Conservation (phyloP, 2,797 vertebrate species). For the Crypturellus tataupa region DNA sequence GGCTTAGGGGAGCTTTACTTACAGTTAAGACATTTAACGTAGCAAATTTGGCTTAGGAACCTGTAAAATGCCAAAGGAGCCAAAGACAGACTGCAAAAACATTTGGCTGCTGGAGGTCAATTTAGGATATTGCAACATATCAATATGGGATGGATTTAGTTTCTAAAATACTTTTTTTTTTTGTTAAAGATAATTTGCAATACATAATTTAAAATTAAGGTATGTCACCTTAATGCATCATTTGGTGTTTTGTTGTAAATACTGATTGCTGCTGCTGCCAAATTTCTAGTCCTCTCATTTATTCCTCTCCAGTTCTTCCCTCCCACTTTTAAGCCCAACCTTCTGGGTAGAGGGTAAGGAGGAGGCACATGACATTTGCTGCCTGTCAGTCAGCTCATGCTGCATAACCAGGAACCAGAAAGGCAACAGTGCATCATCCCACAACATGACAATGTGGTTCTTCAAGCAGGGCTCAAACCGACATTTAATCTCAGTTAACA, state of each 20-base stretch:
- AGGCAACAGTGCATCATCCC: background rate
- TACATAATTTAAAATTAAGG: constrained; percentile 24
- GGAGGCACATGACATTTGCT: constrained; percentile 18
- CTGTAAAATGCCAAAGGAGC: constrained; percentile 31
- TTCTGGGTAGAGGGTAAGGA: constrained; percentile 41
- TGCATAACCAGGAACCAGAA: constrained; percentile 7
- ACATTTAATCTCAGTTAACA: background rate
- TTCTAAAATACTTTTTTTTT: constrained; percentile 8
- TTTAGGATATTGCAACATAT: constrained; percentile 45
- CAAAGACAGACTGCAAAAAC: constrained; percentile 62
- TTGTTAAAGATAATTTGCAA: background rate
- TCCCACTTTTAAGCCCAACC: constrained; percentile 47
- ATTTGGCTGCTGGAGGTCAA: constrained; percentile 62
- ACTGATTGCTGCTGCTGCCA: background rate
- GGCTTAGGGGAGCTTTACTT: constrained; percentile 62
- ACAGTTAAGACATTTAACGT: constrained; percentile 69
- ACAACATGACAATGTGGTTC: background rate
- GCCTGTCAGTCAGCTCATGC: constrained; percentile 45
- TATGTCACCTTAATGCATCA: background rate
- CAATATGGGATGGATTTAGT: background rate
- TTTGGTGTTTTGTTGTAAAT: background rate
- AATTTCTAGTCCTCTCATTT: constrained; percentile 11
- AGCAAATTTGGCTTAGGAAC: constrained; percentile 52
- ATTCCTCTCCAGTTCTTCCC: background rate
- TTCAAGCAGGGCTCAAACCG: background rate